These are phyloP conservation scores for Conus ventricosus DNA, from an alignment of 1,140 invertebrate species.

Conservation along the genomic window DNA sequence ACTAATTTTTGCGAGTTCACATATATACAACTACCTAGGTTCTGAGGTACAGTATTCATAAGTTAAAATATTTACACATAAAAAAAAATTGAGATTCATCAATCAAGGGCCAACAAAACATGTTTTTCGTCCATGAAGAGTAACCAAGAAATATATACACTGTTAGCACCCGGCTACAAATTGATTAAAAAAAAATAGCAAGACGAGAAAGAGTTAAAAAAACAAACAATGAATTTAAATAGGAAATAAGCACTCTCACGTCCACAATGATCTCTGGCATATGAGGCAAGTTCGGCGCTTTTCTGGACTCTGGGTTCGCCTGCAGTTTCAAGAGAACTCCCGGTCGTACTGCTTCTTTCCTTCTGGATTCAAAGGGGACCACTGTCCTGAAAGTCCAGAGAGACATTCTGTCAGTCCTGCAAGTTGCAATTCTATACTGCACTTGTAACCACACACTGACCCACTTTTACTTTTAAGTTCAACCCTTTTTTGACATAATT, in stretches of 20 bases:
- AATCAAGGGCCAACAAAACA: too few species aligned
- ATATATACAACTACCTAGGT: too few species aligned
- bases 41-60: too few species aligned
- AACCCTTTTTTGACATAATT: too few species aligned
- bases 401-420: too few species aligned
- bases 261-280: conserved; percentile 79
- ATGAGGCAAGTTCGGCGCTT: conserved; percentile 83
- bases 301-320: conserved; percentile 82
- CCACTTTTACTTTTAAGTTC: neutral
- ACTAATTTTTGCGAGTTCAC: too few species aligned
- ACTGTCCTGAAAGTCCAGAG: conserved; percentile 81
- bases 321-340: conserved; percentile 86
- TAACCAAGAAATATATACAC: too few species aligned
- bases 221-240: neutral
- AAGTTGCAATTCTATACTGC: neutral
- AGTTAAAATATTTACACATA: too few species aligned
- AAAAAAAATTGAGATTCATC: too few species aligned
- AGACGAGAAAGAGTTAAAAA: neutral
- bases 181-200: too few species aligned
- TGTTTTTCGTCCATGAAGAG: too few species aligned
- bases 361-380: conserved; percentile 87
- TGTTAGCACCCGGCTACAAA: too few species aligned
- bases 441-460: neutral
- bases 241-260: conserved; percentile 56
- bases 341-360: conserved; percentile 87